These are phyloP conservation scores for Catocala sponsa DNA, from an alignment of 2,888 invertebrate genomes.

Conservation along the genomic window DNA sequence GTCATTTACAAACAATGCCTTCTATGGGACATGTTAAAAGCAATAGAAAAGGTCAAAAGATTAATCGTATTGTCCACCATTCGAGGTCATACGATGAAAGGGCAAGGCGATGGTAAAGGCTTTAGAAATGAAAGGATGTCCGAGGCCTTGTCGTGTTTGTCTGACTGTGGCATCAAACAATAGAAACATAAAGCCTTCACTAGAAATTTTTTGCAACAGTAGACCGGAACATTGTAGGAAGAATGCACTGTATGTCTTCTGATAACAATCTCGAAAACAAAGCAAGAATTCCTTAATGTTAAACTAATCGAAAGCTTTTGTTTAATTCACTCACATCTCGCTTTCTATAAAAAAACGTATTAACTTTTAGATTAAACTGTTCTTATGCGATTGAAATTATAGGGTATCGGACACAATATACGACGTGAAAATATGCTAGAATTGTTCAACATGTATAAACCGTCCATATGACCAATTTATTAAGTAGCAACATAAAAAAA, in stretches of 20 bases:
- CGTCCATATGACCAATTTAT: conserved; percentile 15
- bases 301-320: conserved; percentile 5
- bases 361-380: background rate
- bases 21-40: conserved; percentile 35
- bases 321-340: background rate
- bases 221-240: conserved; percentile 35
- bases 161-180: conserved; percentile 40
- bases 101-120: conserved; percentile 47
- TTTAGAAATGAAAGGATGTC: conserved; percentile 52
- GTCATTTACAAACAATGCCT: conserved; percentile 32
- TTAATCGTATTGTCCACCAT: conserved; percentile 49
- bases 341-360: background rate
- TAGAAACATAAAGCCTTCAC: conserved; percentile 29
- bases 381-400: background rate
- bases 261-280: conserved; percentile 25
- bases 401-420: background rate
- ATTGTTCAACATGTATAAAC: background rate
- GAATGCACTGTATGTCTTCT: conserved; percentile 25
- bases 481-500: conserved; percentile 29
- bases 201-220: conserved; percentile 33
- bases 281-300: background rate
- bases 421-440: background rate
- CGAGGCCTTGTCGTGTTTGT: conserved; percentile 48
- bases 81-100: conserved; percentile 46
- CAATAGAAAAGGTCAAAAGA: conserved; percentile 41